Conservation (phyloP, 2,797 vertebrate species). For the Sebastes hubbsi region DNA sequence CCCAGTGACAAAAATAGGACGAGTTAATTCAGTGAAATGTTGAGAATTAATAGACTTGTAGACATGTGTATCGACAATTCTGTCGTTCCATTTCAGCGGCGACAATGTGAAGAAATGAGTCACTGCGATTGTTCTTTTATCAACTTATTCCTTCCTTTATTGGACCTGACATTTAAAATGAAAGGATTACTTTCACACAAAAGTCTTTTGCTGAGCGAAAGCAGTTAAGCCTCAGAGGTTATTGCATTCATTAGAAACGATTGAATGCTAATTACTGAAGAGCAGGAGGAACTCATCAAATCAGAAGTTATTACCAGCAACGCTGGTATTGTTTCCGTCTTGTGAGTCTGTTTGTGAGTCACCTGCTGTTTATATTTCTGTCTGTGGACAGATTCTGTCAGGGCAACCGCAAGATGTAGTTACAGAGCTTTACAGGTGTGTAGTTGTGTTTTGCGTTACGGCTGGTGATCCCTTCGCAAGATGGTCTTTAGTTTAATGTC, state of each 20-base stretch:
- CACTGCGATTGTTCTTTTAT: conserved; percentile 29
- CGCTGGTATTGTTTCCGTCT: neutral
- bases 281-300: neutral
- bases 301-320: neutral
- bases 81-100: neutral
- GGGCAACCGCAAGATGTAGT: too few relatives aligned
- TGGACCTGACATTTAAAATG: conserved; percentile 38
- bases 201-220: conserved; percentile 17
- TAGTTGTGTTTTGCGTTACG: too few relatives aligned
- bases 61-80: neutral
- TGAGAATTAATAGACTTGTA: neutral
- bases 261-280: conserved; percentile 7
- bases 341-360: neutral
- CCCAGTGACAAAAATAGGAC: neutral
- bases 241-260: conserved; percentile 47
- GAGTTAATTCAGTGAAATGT: neutral
- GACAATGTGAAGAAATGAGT: conserved; percentile 5
- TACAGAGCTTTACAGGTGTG: too few relatives aligned
- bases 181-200: conserved; percentile 23
- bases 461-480: too few relatives aligned
- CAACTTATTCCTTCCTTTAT: conserved; percentile 6
- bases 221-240: conserved; percentile 28
- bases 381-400: neutral
- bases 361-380: neutral
- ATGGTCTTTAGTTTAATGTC: too few relatives aligned